phyloP scores from a whole-genome alignment of 2,797 vertebrate species.

The Bufotes viridis region DNA sequence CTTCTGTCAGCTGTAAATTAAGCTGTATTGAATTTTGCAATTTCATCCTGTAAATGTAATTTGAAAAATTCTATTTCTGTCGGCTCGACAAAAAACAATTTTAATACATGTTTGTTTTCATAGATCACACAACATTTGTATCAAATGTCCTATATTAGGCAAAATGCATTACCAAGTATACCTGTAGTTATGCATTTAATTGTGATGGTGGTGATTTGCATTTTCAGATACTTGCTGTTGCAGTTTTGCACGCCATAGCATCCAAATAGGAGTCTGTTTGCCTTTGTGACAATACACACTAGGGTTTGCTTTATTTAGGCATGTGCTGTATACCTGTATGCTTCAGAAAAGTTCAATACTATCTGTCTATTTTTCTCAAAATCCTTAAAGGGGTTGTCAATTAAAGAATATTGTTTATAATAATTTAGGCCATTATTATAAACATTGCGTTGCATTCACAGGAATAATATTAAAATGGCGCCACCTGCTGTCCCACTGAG shows the following conservation, averaged over 20 bases:
- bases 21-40: constrained; percentile 2
- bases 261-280: neutral
- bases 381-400: too few species aligned
- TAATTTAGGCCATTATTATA: too few species aligned
- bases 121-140: neutral
- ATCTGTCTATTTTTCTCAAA: neutral
- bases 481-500: too few species aligned
- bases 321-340: neutral
- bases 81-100: neutral
- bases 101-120: neutral
- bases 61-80: neutral
- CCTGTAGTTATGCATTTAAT: neutral
- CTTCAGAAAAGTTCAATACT: neutral
- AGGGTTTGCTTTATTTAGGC: neutral
- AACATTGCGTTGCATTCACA: too few species aligned
- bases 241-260: neutral
- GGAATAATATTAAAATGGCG: too few species aligned
- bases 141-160: neutral
- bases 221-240: neutral
- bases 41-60: neutral
- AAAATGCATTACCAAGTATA: neutral
- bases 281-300: neutral
- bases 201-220: neutral
- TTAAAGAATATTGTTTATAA: too few species aligned
- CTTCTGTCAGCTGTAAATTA: constrained; percentile 18